Evolutionary conservation across 2,113 vertebrate species (phyloP), one percentile per base, ranked within the genome.

Genomic region (Hemichromis elongatus): DNA sequence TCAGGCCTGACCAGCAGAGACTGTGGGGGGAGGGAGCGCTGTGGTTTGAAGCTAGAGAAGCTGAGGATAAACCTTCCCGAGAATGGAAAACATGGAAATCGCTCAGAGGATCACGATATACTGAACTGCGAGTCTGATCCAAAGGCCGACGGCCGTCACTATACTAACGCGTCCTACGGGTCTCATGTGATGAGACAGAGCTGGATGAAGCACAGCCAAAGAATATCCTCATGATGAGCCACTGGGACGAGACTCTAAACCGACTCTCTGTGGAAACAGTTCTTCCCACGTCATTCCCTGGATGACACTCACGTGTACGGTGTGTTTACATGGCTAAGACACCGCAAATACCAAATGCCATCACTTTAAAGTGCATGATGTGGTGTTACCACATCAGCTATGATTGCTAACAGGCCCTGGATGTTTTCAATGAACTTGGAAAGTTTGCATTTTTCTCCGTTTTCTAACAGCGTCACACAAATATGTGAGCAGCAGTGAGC

Each of bases 401-500:
- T 91, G 92, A 95, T 91, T 87, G 82, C 83, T 84, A 93, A 88
- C 93, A 94, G 92, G 81, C 92, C 40, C 83, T 88, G 90, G 89
- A 94, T 92, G 90, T 92, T 95, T 93, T 92, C 91, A 86, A 90
- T 91, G 79, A 86, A 80, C 86, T 86, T 66, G 88, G 91, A 90
- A 66, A 87, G 84, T 81, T 68, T 24, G 79, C 86, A 86, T 92
- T 90, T 90, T 88, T 91, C 83, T 90, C 80, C n/a, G 79, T 85
- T 92, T 90, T 93, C 90, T 79, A 92, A 86, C 82, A 56, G 89
- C 85, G 79, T 91, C 91, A 87, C 89, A 93, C 87, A 93, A 89
- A 93, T 89, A 90, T 92, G 88, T 90, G 87, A 90, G 91, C 92
- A 79, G 91, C 84, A 90, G 82, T 4, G 85, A 91, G 88, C 90